A percentile compares a stretch with the other conserved stretches of the same genome.
phyloP scores from a whole-genome alignment of 2,888 invertebrate genomes.

The Sphaerophoria taeniata region DNA sequence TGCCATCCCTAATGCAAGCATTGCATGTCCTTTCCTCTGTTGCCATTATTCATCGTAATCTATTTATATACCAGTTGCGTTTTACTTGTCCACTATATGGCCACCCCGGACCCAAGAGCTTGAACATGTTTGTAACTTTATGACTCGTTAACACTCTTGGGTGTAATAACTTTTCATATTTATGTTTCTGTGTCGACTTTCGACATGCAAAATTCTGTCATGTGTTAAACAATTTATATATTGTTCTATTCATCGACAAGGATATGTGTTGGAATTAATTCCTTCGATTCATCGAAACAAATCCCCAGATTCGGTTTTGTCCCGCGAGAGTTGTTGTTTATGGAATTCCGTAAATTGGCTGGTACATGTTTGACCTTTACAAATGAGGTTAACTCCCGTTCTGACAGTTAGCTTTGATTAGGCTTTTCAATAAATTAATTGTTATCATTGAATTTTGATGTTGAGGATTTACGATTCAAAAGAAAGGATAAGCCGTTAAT shows the following conservation, averaged over 20 bases:
- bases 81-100: neutral
- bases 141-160: conserved; percentile 16
- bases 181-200: conserved; percentile 26
- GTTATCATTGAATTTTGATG: neutral
- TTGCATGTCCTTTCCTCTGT: too few relatives aligned
- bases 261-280: neutral
- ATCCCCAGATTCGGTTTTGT: neutral
- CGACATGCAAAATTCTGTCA: conserved; percentile 34
- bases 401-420: neutral
- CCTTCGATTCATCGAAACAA: neutral
- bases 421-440: neutral
- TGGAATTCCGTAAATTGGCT: neutral
- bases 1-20: too few relatives aligned
- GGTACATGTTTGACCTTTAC: neutral
- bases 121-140: conserved; percentile 12
- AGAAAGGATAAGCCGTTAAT: too few relatives aligned
- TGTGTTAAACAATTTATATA: conserved; percentile 25
- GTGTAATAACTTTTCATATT: conserved; percentile 34
- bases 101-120: conserved; percentile 28
- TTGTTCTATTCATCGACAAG: neutral
- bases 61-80: conserved; percentile 43
- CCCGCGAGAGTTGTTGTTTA: neutral
- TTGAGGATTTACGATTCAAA: too few relatives aligned
- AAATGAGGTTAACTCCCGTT: too few relatives aligned
- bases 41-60: too few relatives aligned